Conservation (phyloP, 2,888 invertebrate species). For the Andrena bicolor region DNA sequence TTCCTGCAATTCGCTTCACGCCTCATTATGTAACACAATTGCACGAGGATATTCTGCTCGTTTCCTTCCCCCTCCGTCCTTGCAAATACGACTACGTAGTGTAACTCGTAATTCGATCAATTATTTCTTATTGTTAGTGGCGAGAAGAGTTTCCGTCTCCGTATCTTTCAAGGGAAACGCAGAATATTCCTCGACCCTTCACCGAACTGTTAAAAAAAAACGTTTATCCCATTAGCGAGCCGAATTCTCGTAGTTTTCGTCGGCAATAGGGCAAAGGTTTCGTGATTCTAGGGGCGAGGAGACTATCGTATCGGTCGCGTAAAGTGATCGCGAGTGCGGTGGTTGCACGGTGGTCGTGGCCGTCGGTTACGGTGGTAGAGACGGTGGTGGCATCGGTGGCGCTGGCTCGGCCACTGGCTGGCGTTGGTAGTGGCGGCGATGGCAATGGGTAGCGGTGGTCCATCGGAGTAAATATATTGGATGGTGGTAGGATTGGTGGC, state of each 20-base stretch:
- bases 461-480: conserved; percentile 83
- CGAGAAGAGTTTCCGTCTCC: background rate
- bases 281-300: conserved; percentile 5
- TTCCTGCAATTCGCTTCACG: conserved; percentile 14
- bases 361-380: conserved; percentile 55
- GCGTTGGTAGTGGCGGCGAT: conserved; percentile 53
- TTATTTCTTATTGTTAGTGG: background rate
- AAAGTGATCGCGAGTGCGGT: conserved; percentile 38
- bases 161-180: background rate
- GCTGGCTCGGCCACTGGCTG: conserved; percentile 41
- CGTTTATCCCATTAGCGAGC: too few relatives aligned
- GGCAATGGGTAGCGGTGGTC: conserved; percentile 77
- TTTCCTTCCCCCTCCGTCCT: background rate
- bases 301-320: conserved; percentile 10
- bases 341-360: conserved; percentile 63
- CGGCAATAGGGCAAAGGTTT: background rate
- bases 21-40: conserved; percentile 12
- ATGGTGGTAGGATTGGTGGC: conserved; percentile 81
- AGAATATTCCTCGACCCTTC: too few relatives aligned
- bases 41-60: background rate
- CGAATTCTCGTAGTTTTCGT: background rate
- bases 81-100: background rate
- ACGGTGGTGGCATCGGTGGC: conserved; percentile 46
- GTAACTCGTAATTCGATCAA: conserved; percentile 16
- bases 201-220: too few relatives aligned